phyloP scores from a whole-genome alignment of 2,113 vertebrate genomes.

The Salvelinus alpinus region DNA sequence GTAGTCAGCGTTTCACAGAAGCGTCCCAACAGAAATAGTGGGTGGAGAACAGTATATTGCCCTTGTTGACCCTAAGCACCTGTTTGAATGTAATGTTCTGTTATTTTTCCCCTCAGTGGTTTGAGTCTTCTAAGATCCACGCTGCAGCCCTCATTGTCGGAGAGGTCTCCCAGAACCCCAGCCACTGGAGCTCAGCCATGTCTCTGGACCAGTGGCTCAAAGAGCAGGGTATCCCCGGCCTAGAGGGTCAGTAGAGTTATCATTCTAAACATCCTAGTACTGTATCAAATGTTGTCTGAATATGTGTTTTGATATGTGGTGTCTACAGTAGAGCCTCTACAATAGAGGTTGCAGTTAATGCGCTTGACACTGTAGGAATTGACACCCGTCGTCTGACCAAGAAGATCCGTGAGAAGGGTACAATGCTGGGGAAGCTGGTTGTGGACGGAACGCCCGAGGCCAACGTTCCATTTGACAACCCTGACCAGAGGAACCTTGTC shows the following conservation, averaged over 20 bases:
- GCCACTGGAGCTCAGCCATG: slow-evolving; percentile 85
- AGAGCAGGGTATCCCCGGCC: slow-evolving; percentile 86
- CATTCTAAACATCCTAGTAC: too few species aligned
- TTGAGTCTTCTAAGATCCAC: slow-evolving; percentile 89
- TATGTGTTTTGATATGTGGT: background rate
- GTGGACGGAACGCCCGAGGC: slow-evolving; percentile 71
- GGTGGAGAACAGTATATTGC: too few species aligned
- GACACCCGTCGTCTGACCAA: slow-evolving; percentile 91
- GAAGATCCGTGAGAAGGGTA: slow-evolving; percentile 90
- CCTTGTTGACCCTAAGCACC: background rate
- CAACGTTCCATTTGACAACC: slow-evolving; percentile 80
- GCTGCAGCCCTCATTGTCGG: slow-evolving; percentile 88
- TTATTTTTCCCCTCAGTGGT: slow-evolving; percentile 79
- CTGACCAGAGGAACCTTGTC: slow-evolving; percentile 82
- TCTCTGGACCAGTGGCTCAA: slow-evolving; percentile 90
- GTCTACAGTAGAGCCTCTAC: background rate
- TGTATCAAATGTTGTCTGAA: too few species aligned
- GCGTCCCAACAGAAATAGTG: too few species aligned
- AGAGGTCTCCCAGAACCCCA: slow-evolving; percentile 83
- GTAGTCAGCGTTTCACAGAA: too few species aligned
- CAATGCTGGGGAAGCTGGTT: slow-evolving; percentile 88
- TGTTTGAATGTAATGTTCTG: background rate
- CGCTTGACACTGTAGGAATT: slow-evolving; percentile 72
- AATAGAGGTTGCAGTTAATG: too few species aligned
- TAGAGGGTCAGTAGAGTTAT: slow-evolving; percentile 79